Evolutionary conservation across 2,888 invertebrate genomes (phyloP).

Genomic region (Aethes cnicana): DNA sequence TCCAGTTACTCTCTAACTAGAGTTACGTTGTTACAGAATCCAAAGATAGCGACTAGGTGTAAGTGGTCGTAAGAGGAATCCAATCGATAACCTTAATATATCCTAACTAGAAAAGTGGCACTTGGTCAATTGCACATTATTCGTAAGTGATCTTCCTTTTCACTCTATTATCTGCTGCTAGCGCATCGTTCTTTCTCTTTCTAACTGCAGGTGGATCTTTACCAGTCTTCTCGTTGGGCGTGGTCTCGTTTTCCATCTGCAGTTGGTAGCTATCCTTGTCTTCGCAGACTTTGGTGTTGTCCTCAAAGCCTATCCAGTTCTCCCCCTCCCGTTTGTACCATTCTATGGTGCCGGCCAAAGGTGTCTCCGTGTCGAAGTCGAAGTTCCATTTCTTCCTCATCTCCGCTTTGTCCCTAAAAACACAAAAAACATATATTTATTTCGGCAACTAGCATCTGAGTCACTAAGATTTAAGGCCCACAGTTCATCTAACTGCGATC

Average conservation of each 20-base stretch:
- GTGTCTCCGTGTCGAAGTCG: slow-evolving; percentile 76
- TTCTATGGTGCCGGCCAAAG: slow-evolving; percentile 66
- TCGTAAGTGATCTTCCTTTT: slow-evolving; percentile 55
- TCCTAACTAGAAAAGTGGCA: too few relatives aligned
- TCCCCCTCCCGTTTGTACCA: slow-evolving; percentile 60
- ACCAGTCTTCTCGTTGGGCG: slow-evolving; percentile 47
- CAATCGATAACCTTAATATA: too few relatives aligned
- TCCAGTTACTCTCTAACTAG: too few relatives aligned
- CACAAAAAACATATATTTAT: neutral
- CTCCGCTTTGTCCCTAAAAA: slow-evolving; percentile 37
- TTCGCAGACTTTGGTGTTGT: slow-evolving; percentile 29
- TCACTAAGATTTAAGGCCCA: too few relatives aligned
- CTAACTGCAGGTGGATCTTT: slow-evolving; percentile 38
- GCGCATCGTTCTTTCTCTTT: slow-evolving; percentile 42
- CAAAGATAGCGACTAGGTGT: too few relatives aligned
- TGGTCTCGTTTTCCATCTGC: slow-evolving; percentile 50
- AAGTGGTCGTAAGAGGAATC: too few relatives aligned
- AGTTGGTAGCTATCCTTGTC: slow-evolving; percentile 36
- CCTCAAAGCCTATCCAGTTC: slow-evolving; percentile 47
- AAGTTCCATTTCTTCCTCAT: slow-evolving; percentile 79
- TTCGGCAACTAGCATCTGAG: too few relatives aligned
- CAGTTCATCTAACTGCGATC: too few relatives aligned
- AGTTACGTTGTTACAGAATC: too few relatives aligned
- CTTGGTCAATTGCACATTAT: slow-evolving; percentile 28
- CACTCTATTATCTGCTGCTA: slow-evolving; percentile 38